Conservation (phyloP, 2,888 invertebrate genomes). For the Nowickia ferox region DNA sequence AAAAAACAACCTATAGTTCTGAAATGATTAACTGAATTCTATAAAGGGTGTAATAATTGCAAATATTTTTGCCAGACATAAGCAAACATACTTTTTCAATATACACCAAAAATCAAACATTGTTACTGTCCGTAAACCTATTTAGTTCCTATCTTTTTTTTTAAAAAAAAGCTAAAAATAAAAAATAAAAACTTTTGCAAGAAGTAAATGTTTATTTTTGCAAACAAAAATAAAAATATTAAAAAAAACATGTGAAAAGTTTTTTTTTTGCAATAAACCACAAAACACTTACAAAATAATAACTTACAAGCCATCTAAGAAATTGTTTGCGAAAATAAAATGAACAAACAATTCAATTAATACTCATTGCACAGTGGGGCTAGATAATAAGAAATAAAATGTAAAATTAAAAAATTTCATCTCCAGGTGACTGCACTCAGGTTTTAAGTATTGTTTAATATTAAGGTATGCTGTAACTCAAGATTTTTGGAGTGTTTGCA, state of each 20-base stretch:
- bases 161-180: constrained; percentile 9
- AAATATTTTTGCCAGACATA: background rate
- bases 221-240: constrained; percentile 1
- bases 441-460: too few species aligned
- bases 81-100: constrained; percentile 38
- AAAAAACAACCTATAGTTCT: too few species aligned
- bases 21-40: too few species aligned
- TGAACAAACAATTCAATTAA: constrained; percentile 57
- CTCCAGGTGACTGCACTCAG: too few species aligned
- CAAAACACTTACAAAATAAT: constrained; percentile 61
- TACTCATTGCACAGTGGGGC: constrained; percentile 13
- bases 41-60: background rate
- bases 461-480: too few species aligned
- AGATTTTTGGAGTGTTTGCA: too few species aligned
- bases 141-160: background rate
- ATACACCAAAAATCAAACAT: constrained; percentile 27
- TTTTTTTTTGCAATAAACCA: constrained; percentile 44
- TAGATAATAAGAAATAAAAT: too few species aligned
- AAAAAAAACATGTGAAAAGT: constrained; percentile 16
- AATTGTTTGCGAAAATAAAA: constrained; percentile 55
- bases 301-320: constrained; percentile 59
- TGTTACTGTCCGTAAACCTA: constrained; percentile 20
- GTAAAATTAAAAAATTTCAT: too few species aligned
- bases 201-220: constrained; percentile 2
- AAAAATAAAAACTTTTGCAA: constrained; percentile 9